Evolutionary conservation across 2,888 invertebrate genomes (phyloP), one percentile per base, ranked within the genome.

Genomic region (Apamea crenata): DNA sequence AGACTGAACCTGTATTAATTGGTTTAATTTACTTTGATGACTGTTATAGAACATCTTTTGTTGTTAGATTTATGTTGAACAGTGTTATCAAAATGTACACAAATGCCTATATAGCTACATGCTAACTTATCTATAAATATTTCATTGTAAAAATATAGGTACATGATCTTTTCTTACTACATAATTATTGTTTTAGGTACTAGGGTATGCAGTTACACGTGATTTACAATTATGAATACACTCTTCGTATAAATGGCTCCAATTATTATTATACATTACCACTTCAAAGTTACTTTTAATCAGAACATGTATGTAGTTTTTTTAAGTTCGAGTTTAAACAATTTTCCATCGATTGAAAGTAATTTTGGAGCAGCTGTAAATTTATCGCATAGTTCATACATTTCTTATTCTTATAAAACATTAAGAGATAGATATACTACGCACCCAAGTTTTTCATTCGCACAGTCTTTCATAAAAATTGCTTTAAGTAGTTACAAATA

Each of bases 61-160:
- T 92, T 91, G 91, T 91, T 92, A 94, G 88, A 92, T 88, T 91
- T 91, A 91, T 94, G 36, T 36, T 36, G 86, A 89, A 89, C 85
- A 87, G 88, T 85, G 92, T 95, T 96, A 96, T 95, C 94, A 95
- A 95, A 96, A 96, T 96, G 93, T 96, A 96, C 96, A 96, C 95
- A 95, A 96, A 95, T 94, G 93, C 93, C 92, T 94, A 94, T 80
- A 86, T 82, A 91, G 86, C 88, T 94, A 93, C 88, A 91, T 84
- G 88, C 93, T 94, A 95, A 89, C 92, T 94, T 94, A 94, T 85
- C 88, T 91, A 93, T 94, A 94, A 93, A 94, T 95, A 96, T 94
- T 92, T 95, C 94, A 94, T 94, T 94, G 94, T 95, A 96, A 96
- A 96, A 96, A 96, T 96, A 96, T 94, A 95, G 93, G 93, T 95